These are phyloP conservation scores for Himalopsyche phryganea DNA, from an alignment of 1,140 invertebrate species.

Conservation along the genomic window DNA sequence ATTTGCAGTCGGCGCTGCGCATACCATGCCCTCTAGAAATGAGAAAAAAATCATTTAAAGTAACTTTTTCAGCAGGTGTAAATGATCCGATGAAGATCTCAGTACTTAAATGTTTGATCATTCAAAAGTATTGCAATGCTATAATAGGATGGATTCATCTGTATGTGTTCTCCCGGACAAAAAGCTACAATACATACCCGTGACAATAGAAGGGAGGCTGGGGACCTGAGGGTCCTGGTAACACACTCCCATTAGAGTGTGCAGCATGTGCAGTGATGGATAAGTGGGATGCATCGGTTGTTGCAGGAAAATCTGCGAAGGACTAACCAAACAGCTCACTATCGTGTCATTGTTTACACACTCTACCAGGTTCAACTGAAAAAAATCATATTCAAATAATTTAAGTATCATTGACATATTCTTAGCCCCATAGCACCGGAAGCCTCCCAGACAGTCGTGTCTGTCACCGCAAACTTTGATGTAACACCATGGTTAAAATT, in stretches of 20 bases:
- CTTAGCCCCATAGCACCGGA: too few relatives aligned
- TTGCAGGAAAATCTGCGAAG: conserved; percentile 88
- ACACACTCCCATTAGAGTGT: conserved; percentile 66
- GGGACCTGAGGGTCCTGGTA: conserved; percentile 65
- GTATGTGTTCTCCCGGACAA: too few relatives aligned
- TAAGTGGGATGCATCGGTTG: conserved; percentile 90
- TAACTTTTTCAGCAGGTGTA: too few relatives aligned
- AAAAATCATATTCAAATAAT: conserved; percentile 24
- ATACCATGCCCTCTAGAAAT: conserved; percentile 76
- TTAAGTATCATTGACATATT: too few relatives aligned
- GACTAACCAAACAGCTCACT: conserved; percentile 77
- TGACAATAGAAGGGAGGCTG: conserved; percentile 59
- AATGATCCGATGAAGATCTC: too few relatives aligned
- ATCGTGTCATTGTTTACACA: conserved; percentile 91
- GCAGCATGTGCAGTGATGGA: conserved; percentile 72
- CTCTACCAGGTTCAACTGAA: conserved; percentile 77
- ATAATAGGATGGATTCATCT: too few relatives aligned
- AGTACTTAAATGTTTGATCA: too few relatives aligned
- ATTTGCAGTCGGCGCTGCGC: conserved; percentile 76
- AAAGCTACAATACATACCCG: too few relatives aligned
- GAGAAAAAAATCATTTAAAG: conserved; percentile 14
- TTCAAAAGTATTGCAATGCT: too few relatives aligned
- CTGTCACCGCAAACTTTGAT: too few relatives aligned
- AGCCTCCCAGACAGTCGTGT: too few relatives aligned
- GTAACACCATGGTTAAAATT: too few relatives aligned